Evolutionary conservation across 2,888 invertebrate species (phyloP).

Genomic region (Meghimatium bilineatum): DNA sequence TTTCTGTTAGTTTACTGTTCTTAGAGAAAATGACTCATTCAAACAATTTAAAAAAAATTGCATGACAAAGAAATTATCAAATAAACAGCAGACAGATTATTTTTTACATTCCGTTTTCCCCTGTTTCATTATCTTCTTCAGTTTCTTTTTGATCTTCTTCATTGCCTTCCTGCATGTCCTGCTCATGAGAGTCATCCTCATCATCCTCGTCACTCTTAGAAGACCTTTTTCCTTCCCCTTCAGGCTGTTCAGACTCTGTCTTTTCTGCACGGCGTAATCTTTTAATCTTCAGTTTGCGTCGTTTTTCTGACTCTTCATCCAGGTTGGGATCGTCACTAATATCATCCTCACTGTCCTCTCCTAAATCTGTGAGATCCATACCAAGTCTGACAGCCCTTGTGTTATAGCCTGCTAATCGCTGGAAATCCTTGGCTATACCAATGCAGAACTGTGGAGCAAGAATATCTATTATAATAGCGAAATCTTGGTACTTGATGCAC

Average conservation of each 20-base stretch:
- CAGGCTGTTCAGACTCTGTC: conserved; percentile 8
- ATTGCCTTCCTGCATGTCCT: conserved; percentile 5
- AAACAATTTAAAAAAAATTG: not conserved
- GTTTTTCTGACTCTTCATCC: conserved; percentile 30
- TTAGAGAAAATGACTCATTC: not conserved
- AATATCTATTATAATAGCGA: conserved; percentile 39
- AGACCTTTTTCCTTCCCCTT: conserved; percentile 18
- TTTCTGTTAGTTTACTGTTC: not conserved
- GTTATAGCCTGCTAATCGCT: conserved; percentile 40
- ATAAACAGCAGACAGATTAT: not conserved
- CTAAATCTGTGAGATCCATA: conserved; percentile 25
- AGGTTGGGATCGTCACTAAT: conserved; percentile 45
- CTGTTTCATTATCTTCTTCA: not conserved
- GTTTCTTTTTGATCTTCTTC: not conserved
- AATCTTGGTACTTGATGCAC: conserved; percentile 48
- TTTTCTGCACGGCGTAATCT: conserved; percentile 39
- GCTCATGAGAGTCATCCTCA: not conserved
- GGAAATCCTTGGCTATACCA: conserved; percentile 38
- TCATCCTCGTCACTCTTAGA: not conserved
- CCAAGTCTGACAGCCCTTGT: conserved; percentile 34
- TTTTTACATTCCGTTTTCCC: conserved; percentile 21
- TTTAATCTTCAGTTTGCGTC: conserved; percentile 41
- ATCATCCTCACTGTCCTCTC: conserved; percentile 49
- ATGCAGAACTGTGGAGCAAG: conserved; percentile 28
- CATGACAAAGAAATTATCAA: not conserved